Conservation (phyloP, 2,888 invertebrate species). For the Pachycephus smyrnensis region DNA sequence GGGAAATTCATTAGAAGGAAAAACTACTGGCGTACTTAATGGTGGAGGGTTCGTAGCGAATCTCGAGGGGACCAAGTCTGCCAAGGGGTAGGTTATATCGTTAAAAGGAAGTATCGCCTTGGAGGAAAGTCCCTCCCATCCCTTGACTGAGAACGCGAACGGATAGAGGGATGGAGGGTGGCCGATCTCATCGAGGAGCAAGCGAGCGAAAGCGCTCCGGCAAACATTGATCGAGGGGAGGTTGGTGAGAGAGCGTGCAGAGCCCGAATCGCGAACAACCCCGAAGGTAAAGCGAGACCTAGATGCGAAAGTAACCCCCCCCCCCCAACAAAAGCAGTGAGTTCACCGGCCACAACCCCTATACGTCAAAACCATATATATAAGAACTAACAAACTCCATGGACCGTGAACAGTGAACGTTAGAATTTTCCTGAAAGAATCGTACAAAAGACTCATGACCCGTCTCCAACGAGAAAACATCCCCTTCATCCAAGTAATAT, state of each 20-base stretch:
- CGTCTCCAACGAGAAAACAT: not conserved
- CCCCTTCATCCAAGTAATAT: slow-evolving; percentile 19
- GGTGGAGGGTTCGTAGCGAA: too few species aligned
- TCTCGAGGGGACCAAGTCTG: too few species aligned
- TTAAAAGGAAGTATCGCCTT: too few species aligned
- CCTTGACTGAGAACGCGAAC: too few species aligned
- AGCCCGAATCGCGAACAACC: slow-evolving; percentile 11
- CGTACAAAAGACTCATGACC: too few species aligned
- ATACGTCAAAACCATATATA: too few species aligned
- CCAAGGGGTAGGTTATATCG: too few species aligned
- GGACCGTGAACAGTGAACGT: not conserved
- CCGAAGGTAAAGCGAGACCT: slow-evolving; percentile 10
- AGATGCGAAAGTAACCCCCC: slow-evolving; percentile 7
- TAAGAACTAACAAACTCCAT: not conserved
- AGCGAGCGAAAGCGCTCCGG: slow-evolving; percentile 12
- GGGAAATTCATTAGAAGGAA: slow-evolving; percentile 5
- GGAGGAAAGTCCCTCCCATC: too few species aligned
- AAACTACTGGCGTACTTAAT: slow-evolving; percentile 1
- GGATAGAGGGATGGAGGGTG: not conserved
- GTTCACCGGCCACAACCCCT: too few species aligned
- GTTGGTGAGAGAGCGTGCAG: slow-evolving; percentile 7
- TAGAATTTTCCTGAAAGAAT: not conserved
- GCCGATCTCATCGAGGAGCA: slow-evolving; percentile 6
- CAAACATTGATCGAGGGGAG: slow-evolving; percentile 21
- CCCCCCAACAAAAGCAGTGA: too few species aligned